These are phyloP conservation scores for Tapirus indicus DNA, from an alignment of 2,797 vertebrate genomes.

Conservation along the genomic window DNA sequence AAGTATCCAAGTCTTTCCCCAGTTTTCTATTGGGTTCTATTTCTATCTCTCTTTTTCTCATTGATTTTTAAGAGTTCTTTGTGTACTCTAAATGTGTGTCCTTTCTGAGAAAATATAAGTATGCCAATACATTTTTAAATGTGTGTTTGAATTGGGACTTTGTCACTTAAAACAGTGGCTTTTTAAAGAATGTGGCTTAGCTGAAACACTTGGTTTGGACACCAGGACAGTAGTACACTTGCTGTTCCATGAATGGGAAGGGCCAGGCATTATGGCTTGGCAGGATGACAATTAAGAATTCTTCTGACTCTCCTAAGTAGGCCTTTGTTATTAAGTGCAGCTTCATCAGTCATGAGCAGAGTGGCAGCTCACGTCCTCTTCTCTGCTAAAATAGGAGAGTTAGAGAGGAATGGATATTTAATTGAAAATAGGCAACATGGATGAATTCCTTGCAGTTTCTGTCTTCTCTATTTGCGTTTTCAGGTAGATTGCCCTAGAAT, in stretches of 20 bases:
- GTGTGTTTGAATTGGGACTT: not conserved
- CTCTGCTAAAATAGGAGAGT: not conserved
- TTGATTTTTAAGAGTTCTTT: slow-evolving; percentile 30
- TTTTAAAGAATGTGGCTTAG: not conserved
- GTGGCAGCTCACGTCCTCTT: not conserved
- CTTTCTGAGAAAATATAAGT: not conserved
- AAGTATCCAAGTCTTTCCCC: not conserved
- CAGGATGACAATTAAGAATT: not conserved
- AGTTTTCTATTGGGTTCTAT: not conserved
- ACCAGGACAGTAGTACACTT: not conserved
- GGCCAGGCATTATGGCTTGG: not conserved
- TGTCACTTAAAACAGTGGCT: slow-evolving; percentile 7
- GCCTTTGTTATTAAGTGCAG: not conserved
- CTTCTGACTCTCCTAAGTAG: not conserved
- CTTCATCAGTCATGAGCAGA: not conserved
- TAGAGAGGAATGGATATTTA: not conserved
- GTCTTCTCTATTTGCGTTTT: not conserved
- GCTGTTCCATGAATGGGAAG: not conserved
- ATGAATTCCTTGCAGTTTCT: not conserved
- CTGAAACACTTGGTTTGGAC: not conserved
- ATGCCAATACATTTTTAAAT: not conserved
- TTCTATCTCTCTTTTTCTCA: not conserved
- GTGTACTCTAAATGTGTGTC: not conserved
- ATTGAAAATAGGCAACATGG: not conserved
- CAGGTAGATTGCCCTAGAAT: not conserved